Percentiles rank a stretch among this genome's conserved stretches.
phyloP scores from a whole-genome alignment of 2,113 vertebrate genomes.

The Gracilinanus agilis region DNA sequence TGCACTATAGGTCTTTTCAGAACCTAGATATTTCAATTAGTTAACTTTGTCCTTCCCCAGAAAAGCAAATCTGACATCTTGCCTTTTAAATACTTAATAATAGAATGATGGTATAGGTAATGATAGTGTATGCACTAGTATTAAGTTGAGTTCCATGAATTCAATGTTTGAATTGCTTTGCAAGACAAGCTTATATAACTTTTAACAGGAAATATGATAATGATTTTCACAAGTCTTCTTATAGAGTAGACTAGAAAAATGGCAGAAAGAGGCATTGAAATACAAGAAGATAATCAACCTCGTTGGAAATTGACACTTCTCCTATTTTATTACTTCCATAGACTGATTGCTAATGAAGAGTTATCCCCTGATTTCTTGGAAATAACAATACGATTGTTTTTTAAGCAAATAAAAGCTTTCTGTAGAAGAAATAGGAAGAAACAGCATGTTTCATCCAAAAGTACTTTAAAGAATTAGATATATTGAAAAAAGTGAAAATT shows the following conservation, averaged over 20 bases:
- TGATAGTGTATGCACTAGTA: not conserved
- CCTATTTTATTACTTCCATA: not conserved
- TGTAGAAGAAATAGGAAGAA: not conserved
- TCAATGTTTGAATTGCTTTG: conserved; percentile 26
- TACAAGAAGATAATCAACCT: not conserved
- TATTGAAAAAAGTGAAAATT: no score
- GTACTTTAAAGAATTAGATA: not conserved
- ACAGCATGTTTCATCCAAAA: not conserved
- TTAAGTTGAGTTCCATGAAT: conserved; percentile 54
- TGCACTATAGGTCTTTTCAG: conserved; percentile 22
- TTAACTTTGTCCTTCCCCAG: not conserved
- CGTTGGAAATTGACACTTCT: no score
- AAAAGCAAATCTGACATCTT: conserved; percentile 7
- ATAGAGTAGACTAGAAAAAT: not conserved
- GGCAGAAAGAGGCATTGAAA: not conserved
- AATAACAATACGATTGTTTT: not conserved
- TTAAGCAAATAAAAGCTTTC: not conserved
- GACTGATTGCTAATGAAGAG: not conserved
- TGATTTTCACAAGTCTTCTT: not conserved
- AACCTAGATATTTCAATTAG: conserved; percentile 18
- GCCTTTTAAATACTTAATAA: conserved; percentile 23
- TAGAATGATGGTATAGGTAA: conserved; percentile 14
- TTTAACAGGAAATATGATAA: not conserved
- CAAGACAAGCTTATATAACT: not conserved
- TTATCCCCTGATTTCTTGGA: not conserved